Conservation (phyloP, 2,113 vertebrate genomes). For the Aythya baeri region DNA sequence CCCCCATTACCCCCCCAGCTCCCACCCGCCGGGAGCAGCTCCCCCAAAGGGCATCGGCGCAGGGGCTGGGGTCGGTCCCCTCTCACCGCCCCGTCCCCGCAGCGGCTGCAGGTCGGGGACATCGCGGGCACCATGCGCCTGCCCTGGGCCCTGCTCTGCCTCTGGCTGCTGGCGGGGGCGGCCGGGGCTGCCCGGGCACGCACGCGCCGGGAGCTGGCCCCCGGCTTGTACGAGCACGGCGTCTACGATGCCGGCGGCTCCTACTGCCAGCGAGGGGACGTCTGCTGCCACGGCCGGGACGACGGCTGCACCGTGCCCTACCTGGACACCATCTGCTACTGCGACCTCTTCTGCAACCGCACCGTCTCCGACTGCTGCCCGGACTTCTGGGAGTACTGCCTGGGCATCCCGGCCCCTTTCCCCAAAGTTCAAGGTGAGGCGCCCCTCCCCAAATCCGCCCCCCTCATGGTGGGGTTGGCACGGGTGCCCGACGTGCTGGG, state of each 20-base stretch:
- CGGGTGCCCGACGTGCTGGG: fast-evolving
- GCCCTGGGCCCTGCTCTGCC: slow-evolving; percentile 57
- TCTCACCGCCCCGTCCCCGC: not conserved
- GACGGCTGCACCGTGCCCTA: slow-evolving; percentile 92
- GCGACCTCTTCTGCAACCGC: slow-evolving; percentile 98
- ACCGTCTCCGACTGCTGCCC: slow-evolving; percentile 97
- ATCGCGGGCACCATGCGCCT: slow-evolving; percentile 23
- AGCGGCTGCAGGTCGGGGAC: not conserved
- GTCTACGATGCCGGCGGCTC: slow-evolving; percentile 88
- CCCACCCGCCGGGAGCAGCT: too few relatives aligned
- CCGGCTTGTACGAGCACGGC: slow-evolving; percentile 84
- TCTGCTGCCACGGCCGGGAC: slow-evolving; percentile 88
- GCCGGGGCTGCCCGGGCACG: slow-evolving; percentile 44
- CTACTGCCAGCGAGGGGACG: slow-evolving; percentile 86
- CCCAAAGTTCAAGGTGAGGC: slow-evolving; percentile 40
- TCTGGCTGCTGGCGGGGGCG: slow-evolving; percentile 73
- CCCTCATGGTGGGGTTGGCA: not conserved
- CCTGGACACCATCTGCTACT: slow-evolving; percentile 95
- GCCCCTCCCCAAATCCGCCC: fast-evolving
- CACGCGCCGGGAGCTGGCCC: slow-evolving; percentile 80
- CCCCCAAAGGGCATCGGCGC: too few relatives aligned
- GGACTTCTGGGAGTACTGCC: slow-evolving; percentile 95
- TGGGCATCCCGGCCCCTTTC: slow-evolving; percentile 84
- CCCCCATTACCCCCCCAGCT: too few relatives aligned
- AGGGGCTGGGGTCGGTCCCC: not conserved